Conservation (phyloP, 2,797 vertebrate species). For the Lates japonicus region DNA sequence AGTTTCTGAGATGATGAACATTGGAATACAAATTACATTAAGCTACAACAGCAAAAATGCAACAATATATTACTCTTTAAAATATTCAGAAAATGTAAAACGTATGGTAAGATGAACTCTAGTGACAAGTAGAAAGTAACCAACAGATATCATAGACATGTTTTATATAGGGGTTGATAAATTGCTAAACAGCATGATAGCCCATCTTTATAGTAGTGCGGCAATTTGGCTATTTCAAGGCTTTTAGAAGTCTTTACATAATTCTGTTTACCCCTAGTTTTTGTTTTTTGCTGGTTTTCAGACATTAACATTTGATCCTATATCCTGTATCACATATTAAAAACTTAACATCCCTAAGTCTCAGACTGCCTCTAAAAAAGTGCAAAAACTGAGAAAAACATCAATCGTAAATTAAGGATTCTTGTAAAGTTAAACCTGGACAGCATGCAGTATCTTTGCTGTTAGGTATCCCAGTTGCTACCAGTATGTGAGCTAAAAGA, state of each 20-base stretch:
- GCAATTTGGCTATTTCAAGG: not conserved
- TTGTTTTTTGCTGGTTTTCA: not conserved
- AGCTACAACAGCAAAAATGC: not conserved
- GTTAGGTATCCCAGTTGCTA: not conserved
- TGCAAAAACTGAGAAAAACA: not conserved
- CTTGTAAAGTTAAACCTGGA: no score
- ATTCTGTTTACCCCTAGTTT: not conserved
- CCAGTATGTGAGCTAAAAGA: not conserved
- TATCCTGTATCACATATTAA: not conserved
- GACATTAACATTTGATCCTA: not conserved
- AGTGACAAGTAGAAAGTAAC: not conserved
- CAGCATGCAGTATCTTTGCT: not conserved
- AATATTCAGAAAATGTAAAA: not conserved
- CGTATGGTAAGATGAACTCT: not conserved
- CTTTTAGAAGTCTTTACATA: no score
- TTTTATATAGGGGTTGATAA: not conserved
- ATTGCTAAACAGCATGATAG: not conserved
- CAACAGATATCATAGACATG: not conserved
- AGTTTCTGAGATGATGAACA: constrained; percentile 28
- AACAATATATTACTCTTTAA: not conserved
- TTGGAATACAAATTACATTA: not conserved
- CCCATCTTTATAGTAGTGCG: not conserved
- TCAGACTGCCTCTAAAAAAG: not conserved
- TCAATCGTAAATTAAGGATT: no score
- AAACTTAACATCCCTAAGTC: not conserved